These are phyloP conservation scores for Euthynnus affinis DNA, from an alignment of 2,797 vertebrate species.

Conservation along the genomic window DNA sequence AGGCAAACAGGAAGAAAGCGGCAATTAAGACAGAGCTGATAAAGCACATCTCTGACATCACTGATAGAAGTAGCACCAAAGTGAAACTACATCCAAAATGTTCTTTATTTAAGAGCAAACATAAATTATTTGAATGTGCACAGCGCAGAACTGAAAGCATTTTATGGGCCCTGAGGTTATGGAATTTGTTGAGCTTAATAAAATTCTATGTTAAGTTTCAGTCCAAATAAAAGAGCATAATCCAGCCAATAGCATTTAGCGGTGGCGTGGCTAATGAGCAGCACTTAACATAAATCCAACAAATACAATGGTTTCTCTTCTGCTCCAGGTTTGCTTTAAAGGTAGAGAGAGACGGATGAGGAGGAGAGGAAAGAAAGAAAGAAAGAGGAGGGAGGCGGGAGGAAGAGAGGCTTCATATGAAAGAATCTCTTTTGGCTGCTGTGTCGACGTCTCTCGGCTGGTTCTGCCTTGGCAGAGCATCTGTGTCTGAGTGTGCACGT, in stretches of 20 bases:
- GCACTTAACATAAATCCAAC: conserved; percentile 40
- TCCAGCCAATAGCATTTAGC: conserved; percentile 40
- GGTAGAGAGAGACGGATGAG: conserved; percentile 19
- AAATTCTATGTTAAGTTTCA: conserved; percentile 36
- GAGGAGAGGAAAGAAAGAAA: not conserved
- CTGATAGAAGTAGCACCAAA: not conserved
- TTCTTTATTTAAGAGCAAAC: conserved; percentile 10
- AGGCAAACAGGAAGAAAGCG: not conserved
- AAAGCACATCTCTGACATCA: not conserved
- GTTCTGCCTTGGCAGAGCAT: conserved; percentile 59
- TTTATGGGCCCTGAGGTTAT: conserved; percentile 34
- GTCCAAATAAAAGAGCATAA: conserved; percentile 43
- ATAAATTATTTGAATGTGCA: conserved; percentile 5
- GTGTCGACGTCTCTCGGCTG: conserved; percentile 55
- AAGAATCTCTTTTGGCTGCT: conserved; percentile 69
- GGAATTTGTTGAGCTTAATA: conserved; percentile 44
- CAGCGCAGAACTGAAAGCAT: not conserved
- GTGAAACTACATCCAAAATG: not conserved
- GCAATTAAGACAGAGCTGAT: not conserved
- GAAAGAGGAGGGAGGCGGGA: not conserved
- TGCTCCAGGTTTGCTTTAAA: conserved; percentile 25
- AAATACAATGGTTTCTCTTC: conserved; percentile 39
- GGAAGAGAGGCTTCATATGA: conserved; percentile 42
- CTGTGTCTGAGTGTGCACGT: conserved; percentile 22
- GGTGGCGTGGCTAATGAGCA: conserved; percentile 42